A percentile compares a stretch with the other conserved stretches of the same genome.
These are phyloP conservation scores for Typhlichthys subterraneus DNA, from an alignment of 2,797 vertebrate species.

Conservation along the genomic window DNA sequence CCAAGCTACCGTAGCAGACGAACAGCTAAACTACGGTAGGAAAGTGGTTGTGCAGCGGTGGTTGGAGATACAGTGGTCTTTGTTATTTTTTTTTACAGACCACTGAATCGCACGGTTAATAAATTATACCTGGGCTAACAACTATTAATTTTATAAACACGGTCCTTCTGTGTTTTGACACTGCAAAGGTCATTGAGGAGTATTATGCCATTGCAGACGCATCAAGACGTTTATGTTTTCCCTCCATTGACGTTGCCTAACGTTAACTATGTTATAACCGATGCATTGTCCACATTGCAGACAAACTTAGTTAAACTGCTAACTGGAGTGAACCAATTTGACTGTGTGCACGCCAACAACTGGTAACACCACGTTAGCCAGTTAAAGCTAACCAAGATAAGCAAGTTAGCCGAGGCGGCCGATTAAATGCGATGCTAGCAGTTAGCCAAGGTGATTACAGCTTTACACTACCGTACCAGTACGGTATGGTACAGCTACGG, in stretches of 20 bases:
- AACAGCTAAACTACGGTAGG: too few species aligned
- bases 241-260: not conserved
- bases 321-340: not conserved
- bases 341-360: not conserved
- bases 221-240: conserved; percentile 2
- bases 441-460: conserved; percentile 66
- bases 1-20: too few species aligned
- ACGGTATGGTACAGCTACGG: too few species aligned
- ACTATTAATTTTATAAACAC: not conserved
- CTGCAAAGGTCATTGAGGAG: not conserved
- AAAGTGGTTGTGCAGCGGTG: too few species aligned
- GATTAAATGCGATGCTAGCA: conserved; percentile 30
- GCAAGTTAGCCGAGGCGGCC: conserved; percentile 2
- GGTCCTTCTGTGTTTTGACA: rapidly evolving
- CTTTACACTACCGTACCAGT: conserved; percentile 2
- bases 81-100: too few species aligned
- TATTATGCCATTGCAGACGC: not conserved
- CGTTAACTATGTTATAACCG: not conserved
- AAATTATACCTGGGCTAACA: too few species aligned
- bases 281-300: not conserved
- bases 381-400: not conserved
- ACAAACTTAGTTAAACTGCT: not conserved
- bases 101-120: not conserved
- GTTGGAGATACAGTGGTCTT: too few species aligned
- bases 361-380: too few species aligned